Base-by-base conservation (phyloP, 2,113 vertebrate genomes). In the Ctenodactylus gundi region DNA sequence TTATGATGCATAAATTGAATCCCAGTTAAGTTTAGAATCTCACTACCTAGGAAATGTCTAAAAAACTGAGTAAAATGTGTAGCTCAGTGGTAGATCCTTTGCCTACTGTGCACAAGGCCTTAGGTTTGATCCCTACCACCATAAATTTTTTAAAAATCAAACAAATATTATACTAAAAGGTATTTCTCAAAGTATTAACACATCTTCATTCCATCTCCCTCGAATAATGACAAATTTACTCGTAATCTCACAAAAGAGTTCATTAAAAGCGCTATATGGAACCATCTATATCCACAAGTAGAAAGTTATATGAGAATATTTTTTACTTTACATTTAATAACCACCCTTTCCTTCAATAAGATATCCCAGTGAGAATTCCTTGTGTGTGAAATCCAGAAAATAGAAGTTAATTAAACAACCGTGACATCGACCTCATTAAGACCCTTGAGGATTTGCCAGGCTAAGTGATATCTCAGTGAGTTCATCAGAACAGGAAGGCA, bases 331-430 rank as follows among this genome's bases (percentile, higher is more conserved):
- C 55, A 44, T 70, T 73, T 90, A 90, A 57, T 41, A 86, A 72
- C 4, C 46, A 49, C 1, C 1, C 5, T 92, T 82, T 84, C n/a
- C 77, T 84, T 83, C 53, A 44, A 41, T 49, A 60, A 68, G 51
- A 86, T n/a, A 31, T 46, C 12, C 39, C 23, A 27, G 7, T 34
- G 29, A 44, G 92, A 76, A 76, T 9, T 60, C 12, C 23, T 6
- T 51, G 84, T 25, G 14, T 88, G 27, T 51, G 46, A 85, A 93
- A 70, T 90, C 20, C 18, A 78, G 53, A 77, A 93, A 94, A 88
- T 64, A 36, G 90, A 94, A 85, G 49, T 87, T 94, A 84, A 92
- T 86, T 72, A 91, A 55, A 77, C 58, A 85, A 58, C 41, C 53
- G 75, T 39, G 4, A 68, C 49, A 51, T 0, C 84, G 75, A 94